Evolutionary conservation across 1,140 invertebrate species (phyloP).

Genomic region (Zaprionus camerounensis): DNA sequence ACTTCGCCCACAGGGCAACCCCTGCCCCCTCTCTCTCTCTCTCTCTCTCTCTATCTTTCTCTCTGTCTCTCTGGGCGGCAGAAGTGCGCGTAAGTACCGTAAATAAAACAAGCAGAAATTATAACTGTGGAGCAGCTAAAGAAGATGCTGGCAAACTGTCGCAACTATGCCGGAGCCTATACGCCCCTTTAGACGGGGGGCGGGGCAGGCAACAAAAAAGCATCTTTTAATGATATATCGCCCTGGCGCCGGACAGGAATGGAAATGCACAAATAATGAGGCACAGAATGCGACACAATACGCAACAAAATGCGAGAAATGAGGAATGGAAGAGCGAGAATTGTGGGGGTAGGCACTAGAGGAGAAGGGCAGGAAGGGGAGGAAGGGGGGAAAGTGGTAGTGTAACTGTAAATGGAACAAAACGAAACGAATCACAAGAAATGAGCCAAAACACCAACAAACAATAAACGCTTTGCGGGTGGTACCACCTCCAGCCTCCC

Average conservation of each 20-base stretch:
- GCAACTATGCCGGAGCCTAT: conserved; percentile 50
- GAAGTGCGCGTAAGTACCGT: conserved; percentile 72
- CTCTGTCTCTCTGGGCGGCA: neutral
- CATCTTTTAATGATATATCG: conserved; percentile 72
- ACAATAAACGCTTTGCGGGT: conserved; percentile 18
- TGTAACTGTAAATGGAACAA: neutral
- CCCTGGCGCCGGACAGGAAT: conserved; percentile 32
- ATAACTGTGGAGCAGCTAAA: conserved; percentile 51
- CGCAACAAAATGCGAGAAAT: conserved; percentile 30
- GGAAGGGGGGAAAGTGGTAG: neutral
- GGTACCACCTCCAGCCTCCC: no score
- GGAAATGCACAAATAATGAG: conserved; percentile 60
- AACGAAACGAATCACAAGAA: conserved; percentile 38
- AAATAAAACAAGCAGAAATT: conserved; percentile 78
- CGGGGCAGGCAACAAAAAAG: conserved; percentile 29
- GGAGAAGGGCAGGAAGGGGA: neutral
- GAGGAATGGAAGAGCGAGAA: neutral
- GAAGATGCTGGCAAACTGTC: conserved; percentile 13
- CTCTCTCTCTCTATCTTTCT: no score
- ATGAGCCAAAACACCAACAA: conserved; percentile 29
- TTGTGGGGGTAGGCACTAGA: neutral
- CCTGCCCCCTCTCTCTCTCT: neutral
- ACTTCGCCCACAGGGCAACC: neutral
- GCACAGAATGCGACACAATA: conserved; percentile 47
- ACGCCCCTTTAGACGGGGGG: neutral